phyloP scores from a whole-genome alignment of 2,888 invertebrate genomes.

The Meganola albula region DNA sequence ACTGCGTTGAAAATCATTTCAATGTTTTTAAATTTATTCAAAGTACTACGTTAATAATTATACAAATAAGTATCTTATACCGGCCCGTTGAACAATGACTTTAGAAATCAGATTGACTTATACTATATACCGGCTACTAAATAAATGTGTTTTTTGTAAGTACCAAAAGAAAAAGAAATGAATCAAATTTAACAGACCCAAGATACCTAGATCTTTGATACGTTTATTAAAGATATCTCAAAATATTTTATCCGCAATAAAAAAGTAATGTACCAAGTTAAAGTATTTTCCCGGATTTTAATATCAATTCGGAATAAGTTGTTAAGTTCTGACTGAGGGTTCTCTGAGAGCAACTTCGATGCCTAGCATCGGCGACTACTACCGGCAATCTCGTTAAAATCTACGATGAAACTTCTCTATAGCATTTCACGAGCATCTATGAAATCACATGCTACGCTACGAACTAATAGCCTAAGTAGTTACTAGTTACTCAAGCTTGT shows the following conservation, averaged over 20 bases:
- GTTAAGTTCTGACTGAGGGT: conserved; percentile 64
- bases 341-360: conserved; percentile 52
- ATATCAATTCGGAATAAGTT: conserved; percentile 66
- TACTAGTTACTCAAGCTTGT: conserved; percentile 35
- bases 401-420: conserved; percentile 57
- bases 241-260: conserved; percentile 26
- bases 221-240: conserved; percentile 11
- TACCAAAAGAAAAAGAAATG: too few relatives aligned
- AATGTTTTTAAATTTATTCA: too few relatives aligned
- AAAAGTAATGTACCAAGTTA: conserved; percentile 31
- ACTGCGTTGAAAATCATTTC: too few relatives aligned
- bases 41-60: too few relatives aligned
- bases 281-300: conserved; percentile 49
- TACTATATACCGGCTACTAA: too few relatives aligned
- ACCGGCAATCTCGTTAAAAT: conserved; percentile 73
- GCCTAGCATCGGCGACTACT: conserved; percentile 52
- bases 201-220: too few relatives aligned
- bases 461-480: conserved; percentile 42
- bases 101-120: too few relatives aligned
- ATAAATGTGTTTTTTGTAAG: too few relatives aligned
- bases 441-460: conserved; percentile 48
- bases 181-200: too few relatives aligned
- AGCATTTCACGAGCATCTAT: conserved; percentile 51
- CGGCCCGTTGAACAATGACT: too few relatives aligned
- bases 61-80: too few relatives aligned